Percentiles rank a stretch among this genome's conserved stretches.
Conservation (phyloP, 2,888 invertebrate species). For the Tenthredo livida region DNA sequence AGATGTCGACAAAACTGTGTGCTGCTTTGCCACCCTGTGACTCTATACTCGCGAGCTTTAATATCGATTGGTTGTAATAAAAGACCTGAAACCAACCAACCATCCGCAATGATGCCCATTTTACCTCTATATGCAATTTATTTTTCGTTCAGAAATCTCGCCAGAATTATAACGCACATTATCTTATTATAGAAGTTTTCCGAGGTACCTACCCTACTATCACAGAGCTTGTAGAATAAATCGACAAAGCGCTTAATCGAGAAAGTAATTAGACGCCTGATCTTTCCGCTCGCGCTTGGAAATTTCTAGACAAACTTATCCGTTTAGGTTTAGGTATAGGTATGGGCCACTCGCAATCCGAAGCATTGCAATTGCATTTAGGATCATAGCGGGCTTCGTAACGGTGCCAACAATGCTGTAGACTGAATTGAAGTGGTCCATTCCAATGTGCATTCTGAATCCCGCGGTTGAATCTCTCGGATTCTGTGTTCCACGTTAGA, state of each 20-base stretch:
- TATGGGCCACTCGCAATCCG: neutral
- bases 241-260: neutral
- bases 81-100: neutral
- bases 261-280: conserved; percentile 3
- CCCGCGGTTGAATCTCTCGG: neutral
- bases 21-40: conserved; percentile 5
- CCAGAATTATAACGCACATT: neutral
- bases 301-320: neutral
- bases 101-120: neutral
- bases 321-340: neutral
- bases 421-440: neutral
- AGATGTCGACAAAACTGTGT: conserved; percentile 27
- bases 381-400: neutral
- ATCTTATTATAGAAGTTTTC: neutral
- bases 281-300: neutral
- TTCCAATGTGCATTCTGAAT: neutral
- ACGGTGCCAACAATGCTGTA: conserved; percentile 15
- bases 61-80: conserved; percentile 7
- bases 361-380: neutral
- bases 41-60: neutral
- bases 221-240: neutral
- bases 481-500: neutral
- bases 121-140: too few relatives aligned
- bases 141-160: neutral
- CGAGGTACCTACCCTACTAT: too few relatives aligned